phyloP scores from a whole-genome alignment of 2,113 vertebrate species.

The Formicarius rufipectus region DNA sequence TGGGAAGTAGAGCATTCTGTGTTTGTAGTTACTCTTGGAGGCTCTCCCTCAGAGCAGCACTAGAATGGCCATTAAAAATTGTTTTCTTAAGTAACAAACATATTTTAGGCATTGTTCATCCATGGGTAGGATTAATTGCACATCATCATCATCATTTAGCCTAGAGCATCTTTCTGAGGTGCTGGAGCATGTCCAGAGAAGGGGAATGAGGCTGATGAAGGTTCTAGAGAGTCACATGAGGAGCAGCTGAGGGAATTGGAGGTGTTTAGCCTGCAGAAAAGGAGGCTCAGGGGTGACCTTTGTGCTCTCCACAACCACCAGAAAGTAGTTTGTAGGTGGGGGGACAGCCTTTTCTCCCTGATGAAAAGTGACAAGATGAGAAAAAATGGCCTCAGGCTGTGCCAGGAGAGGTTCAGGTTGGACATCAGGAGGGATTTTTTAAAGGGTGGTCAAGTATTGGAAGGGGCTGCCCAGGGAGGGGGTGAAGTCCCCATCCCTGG shows the following conservation, averaged over 20 bases:
- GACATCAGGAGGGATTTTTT: background rate
- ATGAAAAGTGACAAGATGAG: background rate
- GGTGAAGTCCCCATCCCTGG: background rate
- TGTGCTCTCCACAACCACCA: background rate
- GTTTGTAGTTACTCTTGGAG: background rate
- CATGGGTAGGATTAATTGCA: background rate
- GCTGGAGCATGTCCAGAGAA: background rate
- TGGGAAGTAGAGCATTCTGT: background rate
- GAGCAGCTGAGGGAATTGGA: background rate
- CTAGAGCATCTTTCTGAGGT: background rate
- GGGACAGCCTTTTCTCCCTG: background rate
- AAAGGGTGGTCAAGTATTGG: background rate
- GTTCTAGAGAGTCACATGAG: background rate
- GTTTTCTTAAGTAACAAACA: background rate
- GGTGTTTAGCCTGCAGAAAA: background rate
- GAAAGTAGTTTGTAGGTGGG: background rate
- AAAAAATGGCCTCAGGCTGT: accelerated
- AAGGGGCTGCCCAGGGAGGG: background rate
- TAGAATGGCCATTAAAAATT: background rate
- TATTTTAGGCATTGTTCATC: background rate
- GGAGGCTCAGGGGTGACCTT: background rate
- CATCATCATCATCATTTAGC: background rate
- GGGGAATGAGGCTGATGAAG: background rate
- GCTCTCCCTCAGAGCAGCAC: background rate
- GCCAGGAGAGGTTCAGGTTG: background rate